Base-by-base conservation (phyloP, 2,113 vertebrate species). In the Chaenocephalus aceratus region DNA sequence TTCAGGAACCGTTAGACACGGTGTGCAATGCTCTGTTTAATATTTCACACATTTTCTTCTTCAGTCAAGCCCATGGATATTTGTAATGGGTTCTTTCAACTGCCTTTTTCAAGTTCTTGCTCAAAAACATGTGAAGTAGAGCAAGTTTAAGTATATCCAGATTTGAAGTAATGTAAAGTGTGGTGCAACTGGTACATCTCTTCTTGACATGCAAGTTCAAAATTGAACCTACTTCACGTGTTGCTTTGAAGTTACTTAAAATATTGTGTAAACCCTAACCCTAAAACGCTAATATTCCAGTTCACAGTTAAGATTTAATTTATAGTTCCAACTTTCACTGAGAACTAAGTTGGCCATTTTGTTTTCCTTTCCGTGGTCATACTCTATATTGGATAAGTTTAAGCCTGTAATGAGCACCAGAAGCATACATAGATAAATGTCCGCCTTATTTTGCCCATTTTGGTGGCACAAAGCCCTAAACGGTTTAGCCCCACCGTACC, bases 11-110 rank as follows among this genome's bases (percentile, higher is more conserved):
- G 65, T 90, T 91, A 88, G 79, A 88, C 84, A 80, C 65, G 30
- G 61, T 75, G 74, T 71, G 87, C 86, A 80, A 86, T 90, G 70
- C 86, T 79, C 64, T 91, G 77, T 90, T 93, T 84, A 91, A 93
- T 91, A 92, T 93, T 93, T 91, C 68, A 91, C 66, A 82, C 84
- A 86, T 85, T 70, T 80, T 75, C 82, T 60, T 75, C 89, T 86
- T 86, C 63, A 86, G 56, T 84, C 69, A 61, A 75, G 41, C 62
- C 78, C 72, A 88, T 89, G 77, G 85, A 88, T 91, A 89, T 90
- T 84, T 90, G 84, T 86, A 91, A 90, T 91, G 82, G 75, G 21
- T 80, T 77, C 73, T 89, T 90, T 93, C 77, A 91, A 44, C 78
- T 57, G 75, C 76, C 52, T 69, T 65, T 89, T 89, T 76, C 79